Evolutionary conservation across 2,888 invertebrate species (phyloP).

Genomic region (Gymnoscelis rufifasciata): DNA sequence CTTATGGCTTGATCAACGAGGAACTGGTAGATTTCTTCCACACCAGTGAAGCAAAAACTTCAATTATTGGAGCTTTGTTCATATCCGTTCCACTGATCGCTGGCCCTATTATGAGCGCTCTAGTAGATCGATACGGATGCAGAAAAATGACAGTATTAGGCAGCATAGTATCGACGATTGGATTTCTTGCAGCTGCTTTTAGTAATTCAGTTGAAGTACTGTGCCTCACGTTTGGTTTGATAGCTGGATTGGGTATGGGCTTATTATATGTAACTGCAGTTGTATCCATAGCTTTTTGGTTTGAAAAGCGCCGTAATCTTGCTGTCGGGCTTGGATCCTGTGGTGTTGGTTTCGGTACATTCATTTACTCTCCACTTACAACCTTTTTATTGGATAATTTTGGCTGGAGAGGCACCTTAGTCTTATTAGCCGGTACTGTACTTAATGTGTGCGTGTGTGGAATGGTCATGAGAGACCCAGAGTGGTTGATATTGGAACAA

Average conservation of each 20-base stretch:
- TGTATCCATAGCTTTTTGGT: constrained; percentile 95
- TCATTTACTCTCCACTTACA: constrained; percentile 91
- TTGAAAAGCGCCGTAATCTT: constrained; percentile 90
- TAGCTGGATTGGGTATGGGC: constrained; percentile 91
- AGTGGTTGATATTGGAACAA: constrained; percentile 86
- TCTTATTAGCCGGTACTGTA: constrained; percentile 89
- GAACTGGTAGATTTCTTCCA: constrained; percentile 87
- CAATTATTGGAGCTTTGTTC: constrained; percentile 93
- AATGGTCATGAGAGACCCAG: constrained; percentile 91
- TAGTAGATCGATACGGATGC: constrained; percentile 92
- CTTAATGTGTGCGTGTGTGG: constrained; percentile 93
- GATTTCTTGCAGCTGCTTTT: constrained; percentile 86
- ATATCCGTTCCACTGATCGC: constrained; percentile 92
- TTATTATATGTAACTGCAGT: constrained; percentile 93
- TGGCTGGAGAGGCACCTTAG: constrained; percentile 89
- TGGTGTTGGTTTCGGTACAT: constrained; percentile 93
- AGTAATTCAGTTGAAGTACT: constrained; percentile 86
- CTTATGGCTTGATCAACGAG: constrained; percentile 92
- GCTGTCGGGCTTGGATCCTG: constrained; percentile 93
- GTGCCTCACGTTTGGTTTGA: constrained; percentile 89
- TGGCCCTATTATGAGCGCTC: constrained; percentile 90
- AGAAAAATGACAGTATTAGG: constrained; percentile 86
- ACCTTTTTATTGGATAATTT: constrained; percentile 85
- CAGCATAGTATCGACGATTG: constrained; percentile 84
- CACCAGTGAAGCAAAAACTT: constrained; percentile 89